Percentiles rank a stretch among this genome's conserved stretches.
phyloP scores from a whole-genome alignment of 2,113 vertebrate species.

The Apteryx mantelli region DNA sequence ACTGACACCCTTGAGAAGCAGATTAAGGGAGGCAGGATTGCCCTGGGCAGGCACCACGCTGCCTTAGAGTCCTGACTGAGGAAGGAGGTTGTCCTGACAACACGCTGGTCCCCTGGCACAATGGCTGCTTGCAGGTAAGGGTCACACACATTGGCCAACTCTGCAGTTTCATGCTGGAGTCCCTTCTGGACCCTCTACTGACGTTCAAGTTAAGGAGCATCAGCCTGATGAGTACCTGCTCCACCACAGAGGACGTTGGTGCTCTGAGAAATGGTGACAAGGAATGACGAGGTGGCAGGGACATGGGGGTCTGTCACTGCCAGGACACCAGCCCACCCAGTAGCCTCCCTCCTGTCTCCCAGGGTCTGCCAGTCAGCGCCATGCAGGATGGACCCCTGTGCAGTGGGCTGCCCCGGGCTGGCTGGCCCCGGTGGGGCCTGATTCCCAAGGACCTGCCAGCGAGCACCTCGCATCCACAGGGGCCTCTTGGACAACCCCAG shows the following conservation, averaged over 20 bases:
- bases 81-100: too few relatives aligned
- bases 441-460: neutral
- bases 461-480: neutral
- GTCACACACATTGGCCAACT: too few relatives aligned
- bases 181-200: neutral
- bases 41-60: neutral
- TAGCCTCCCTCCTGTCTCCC: too few relatives aligned
- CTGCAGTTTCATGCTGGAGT: too few relatives aligned
- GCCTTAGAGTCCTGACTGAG: neutral
- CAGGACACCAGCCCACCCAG: too few relatives aligned
- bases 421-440: fast-evolving
- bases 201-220: neutral
- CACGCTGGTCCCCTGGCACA: neutral
- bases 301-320: neutral
- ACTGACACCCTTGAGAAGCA: neutral
- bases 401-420: too few relatives aligned
- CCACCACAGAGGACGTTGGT: neutral
- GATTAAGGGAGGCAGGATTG: too few relatives aligned
- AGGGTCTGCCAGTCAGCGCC: too few relatives aligned
- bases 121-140: neutral
- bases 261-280: neutral
- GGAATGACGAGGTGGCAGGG: neutral
- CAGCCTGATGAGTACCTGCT: too few relatives aligned
- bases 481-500: neutral
- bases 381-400: too few relatives aligned